Base-by-base conservation (phyloP, 2,888 invertebrate species). In the Drosophila paracracens region DNA sequence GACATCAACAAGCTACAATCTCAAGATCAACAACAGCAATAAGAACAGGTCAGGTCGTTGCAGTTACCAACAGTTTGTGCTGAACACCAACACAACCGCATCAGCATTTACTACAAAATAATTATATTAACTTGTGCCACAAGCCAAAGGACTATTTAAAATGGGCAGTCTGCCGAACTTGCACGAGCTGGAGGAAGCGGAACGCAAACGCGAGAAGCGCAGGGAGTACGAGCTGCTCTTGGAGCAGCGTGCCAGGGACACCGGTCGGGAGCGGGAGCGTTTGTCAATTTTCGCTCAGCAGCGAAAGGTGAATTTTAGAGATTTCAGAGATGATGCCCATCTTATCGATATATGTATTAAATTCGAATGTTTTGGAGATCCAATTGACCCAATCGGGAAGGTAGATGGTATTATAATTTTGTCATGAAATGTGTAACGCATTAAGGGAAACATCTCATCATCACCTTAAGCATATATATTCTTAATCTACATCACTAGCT, bases 111-210 rank as follows among this genome's bases (percentile, higher is more conserved):
- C 29, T 18, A 31, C 38, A 27, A 46, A 48, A 60, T 51, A 27
- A 51, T 27, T 40, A 31, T 51, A 35, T 16, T 18, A 59, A 62
- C 18, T 61, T 60, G n/a, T 48, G 63, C n/a, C 31, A 52, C 8
- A 62, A 57, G 52, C 31, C 36, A 35, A 48, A 35, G 13, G 27
- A 11, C 11, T 54, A 11, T 27, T 46, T 13, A 58, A 64, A 35
- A 95, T 95, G 95, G 95, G 95, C 62, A 95, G 95, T 84, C 91
- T 95, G 86, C 95, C 95, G 77, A 95, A 95, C 92, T 92, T 95
- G 70, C 95, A 95, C 90, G 95, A 95, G 88, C 93, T 95, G 88
- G 94, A 94, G 77, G 89, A 91, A 51, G 91, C 91, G 61, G 88
- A 94, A 89, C 92, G 92, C 66, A 91, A 89, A 76, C 91, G 92